Percentiles rank a stretch among this genome's conserved stretches.
These are phyloP conservation scores for Oophaga sylvatica DNA, from an alignment of 2,797 vertebrate genomes.

Conservation along the genomic window DNA sequence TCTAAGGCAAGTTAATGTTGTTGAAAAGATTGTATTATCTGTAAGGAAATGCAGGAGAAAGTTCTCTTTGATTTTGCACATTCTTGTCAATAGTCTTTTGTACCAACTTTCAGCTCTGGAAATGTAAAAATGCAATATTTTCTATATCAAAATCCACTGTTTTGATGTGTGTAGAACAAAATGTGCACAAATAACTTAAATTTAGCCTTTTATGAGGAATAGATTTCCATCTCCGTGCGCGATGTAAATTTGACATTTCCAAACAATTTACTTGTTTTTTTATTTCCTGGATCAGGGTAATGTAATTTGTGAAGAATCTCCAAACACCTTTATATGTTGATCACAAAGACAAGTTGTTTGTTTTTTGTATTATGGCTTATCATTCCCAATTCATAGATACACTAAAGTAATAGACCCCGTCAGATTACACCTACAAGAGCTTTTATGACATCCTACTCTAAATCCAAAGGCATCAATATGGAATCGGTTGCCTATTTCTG, in stretches of 20 bases:
- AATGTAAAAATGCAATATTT: conserved; percentile 43
- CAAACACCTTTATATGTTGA: neutral
- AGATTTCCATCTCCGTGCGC: conserved; percentile 23
- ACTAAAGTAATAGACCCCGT: too few species aligned
- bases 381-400: neutral
- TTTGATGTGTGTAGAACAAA: conserved; percentile 38
- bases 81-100: conserved; percentile 42
- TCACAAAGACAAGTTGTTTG: conserved; percentile 1
- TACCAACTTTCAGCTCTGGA: conserved; percentile 19
- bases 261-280: conserved; percentile 13
- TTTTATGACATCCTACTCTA: too few species aligned
- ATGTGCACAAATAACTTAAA: conserved; percentile 34
- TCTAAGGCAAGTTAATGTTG: conserved; percentile 58
- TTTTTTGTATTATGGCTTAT: neutral
- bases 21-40: conserved; percentile 54
- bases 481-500: too few species aligned
- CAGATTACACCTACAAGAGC: too few species aligned
- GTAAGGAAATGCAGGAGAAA: conserved; percentile 44
- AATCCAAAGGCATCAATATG: too few species aligned
- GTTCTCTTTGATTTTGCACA: conserved; percentile 50
- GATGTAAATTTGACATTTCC: conserved; percentile 53
- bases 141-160: conserved; percentile 26
- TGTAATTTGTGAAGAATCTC: conserved; percentile 19
- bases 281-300: neutral
- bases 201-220: conserved; percentile 43